phyloP scores from a whole-genome alignment of 2,888 invertebrate species.

The Sphaerophoria rueppellii region DNA sequence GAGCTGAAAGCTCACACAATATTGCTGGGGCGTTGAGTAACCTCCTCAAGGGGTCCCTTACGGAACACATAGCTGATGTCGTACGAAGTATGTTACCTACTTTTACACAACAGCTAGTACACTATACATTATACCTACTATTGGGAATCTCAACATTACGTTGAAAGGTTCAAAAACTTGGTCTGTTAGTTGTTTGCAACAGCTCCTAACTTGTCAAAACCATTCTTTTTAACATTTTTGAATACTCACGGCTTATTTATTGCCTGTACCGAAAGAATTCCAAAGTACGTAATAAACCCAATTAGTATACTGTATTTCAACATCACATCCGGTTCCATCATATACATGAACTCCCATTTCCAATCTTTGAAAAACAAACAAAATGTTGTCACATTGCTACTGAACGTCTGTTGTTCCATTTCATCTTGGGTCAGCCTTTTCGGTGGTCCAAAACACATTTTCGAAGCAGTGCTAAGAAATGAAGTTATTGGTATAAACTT shows the following conservation, averaged over 20 bases:
- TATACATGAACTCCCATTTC: conserved; percentile 88
- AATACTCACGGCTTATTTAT: conserved; percentile 82
- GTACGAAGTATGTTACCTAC: too few relatives aligned
- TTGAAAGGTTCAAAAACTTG: too few relatives aligned
- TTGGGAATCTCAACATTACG: too few relatives aligned
- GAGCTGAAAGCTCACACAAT: too few relatives aligned
- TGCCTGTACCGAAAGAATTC: conserved; percentile 85
- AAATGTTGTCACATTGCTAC: conserved; percentile 83
- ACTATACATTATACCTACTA: too few relatives aligned
- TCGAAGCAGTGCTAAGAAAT: conserved; percentile 76
- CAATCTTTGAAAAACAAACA: conserved; percentile 86
- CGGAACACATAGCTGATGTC: too few relatives aligned
- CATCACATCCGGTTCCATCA: conserved; percentile 90
- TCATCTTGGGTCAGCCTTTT: conserved; percentile 80
- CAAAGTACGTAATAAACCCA: conserved; percentile 84
- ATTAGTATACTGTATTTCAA: conserved; percentile 91
- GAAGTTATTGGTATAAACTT: background rate
- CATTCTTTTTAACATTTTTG: too few relatives aligned
- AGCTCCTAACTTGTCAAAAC: too few relatives aligned
- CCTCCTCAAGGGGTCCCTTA: too few relatives aligned
- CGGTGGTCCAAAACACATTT: conserved; percentile 78
- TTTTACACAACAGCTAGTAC: too few relatives aligned
- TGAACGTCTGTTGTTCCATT: conserved; percentile 80
- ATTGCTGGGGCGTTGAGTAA: too few relatives aligned
- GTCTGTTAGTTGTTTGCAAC: too few relatives aligned